These are phyloP conservation scores for Lasioglossum vierecki DNA, from an alignment of 2,888 invertebrate genomes.

Conservation along the genomic window DNA sequence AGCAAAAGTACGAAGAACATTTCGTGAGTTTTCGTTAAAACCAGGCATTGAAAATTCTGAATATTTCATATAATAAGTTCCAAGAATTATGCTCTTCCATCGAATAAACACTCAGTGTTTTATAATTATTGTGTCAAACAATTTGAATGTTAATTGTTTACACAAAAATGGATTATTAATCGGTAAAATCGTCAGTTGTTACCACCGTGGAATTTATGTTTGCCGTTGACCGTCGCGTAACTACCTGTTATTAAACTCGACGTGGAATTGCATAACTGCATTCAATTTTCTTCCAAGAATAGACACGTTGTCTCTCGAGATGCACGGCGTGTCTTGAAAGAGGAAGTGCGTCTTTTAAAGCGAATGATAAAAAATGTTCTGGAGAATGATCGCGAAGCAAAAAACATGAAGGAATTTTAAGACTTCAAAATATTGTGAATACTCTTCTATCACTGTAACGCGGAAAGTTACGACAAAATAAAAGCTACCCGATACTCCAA, in stretches of 20 bases:
- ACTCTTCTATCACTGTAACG: background rate
- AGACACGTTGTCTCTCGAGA: background rate
- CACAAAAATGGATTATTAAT: no score
- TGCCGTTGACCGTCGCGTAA: background rate
- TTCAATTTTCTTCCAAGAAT: background rate
- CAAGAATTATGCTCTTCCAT: no score
- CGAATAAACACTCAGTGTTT: no score
- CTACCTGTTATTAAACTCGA: conserved; percentile 1
- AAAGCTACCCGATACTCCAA: no score
- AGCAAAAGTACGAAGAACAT: background rate
- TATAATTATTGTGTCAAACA: no score
- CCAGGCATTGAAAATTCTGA: background rate
- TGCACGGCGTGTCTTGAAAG: background rate
- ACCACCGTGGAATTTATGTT: background rate
- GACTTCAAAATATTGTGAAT: background rate
- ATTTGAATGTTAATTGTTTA: no score
- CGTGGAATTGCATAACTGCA: background rate
- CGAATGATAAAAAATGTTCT: background rate
- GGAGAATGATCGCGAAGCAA: background rate
- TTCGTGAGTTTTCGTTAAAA: background rate
- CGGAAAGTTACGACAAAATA: no score
- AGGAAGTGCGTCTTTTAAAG: background rate
- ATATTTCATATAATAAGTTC: no score
- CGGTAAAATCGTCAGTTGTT: no score
- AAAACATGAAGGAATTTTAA: background rate